Evolutionary conservation across 2,888 invertebrate species (phyloP).

Genomic region (Aphidoletes aphidimyza): DNA sequence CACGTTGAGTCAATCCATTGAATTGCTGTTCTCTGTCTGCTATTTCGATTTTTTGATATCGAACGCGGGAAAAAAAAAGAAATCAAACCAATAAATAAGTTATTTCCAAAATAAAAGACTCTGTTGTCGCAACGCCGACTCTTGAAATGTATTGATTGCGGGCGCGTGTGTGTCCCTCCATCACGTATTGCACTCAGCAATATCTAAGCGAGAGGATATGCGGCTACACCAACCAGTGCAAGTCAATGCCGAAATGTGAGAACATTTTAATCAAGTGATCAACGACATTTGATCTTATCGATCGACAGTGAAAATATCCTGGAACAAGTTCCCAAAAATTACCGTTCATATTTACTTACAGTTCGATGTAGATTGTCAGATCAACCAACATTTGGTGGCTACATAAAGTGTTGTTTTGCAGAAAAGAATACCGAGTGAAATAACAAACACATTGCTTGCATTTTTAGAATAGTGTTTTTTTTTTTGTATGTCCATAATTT

Average conservation of each 20-base stretch:
- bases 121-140: conserved; percentile 27
- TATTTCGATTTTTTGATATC: background rate
- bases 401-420: too few relatives aligned
- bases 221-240: too few relatives aligned
- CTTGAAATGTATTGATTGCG: background rate
- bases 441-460: background rate
- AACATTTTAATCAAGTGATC: conserved; percentile 49
- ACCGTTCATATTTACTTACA: too few relatives aligned
- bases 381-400: too few relatives aligned
- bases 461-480: conserved; percentile 8
- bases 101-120: conserved; percentile 48
- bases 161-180: too few relatives aligned
- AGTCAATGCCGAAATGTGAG: conserved; percentile 15
- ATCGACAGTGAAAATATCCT: background rate
- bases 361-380: too few relatives aligned
- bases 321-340: too few relatives aligned
- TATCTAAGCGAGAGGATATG: too few relatives aligned
- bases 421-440: too few relatives aligned
- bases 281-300: background rate
- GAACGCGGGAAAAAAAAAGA: background rate
- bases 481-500: conserved; percentile 37
- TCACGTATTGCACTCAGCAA: too few relatives aligned
- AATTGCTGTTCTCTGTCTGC: conserved; percentile 12
- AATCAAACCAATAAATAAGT: conserved; percentile 25
- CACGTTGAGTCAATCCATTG: conserved; percentile 34